Conservation (phyloP, 2,797 vertebrate genomes). For the Mormyrops boulengeri region DNA sequence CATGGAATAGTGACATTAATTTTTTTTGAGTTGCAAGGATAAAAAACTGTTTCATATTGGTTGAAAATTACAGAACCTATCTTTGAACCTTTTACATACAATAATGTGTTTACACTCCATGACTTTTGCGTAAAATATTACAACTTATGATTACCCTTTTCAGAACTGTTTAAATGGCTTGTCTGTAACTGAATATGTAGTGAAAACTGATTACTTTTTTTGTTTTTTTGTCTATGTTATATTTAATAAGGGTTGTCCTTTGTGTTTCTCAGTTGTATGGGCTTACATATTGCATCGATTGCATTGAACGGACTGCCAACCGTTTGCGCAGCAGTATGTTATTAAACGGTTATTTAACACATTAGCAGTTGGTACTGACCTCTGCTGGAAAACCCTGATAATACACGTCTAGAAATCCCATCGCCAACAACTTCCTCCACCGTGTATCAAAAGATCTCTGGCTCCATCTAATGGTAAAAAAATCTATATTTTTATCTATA, state of each 20-base stretch:
- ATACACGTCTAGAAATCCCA: background rate
- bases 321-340: background rate
- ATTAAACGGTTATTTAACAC: background rate
- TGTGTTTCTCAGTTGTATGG: background rate
- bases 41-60: background rate
- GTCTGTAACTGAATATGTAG: background rate
- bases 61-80: background rate
- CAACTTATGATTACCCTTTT: background rate
- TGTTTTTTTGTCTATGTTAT: background rate
- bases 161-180: background rate
- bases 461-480: background rate
- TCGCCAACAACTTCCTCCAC: background rate
- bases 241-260: background rate
- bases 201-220: background rate
- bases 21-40: background rate
- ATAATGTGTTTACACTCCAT: background rate
- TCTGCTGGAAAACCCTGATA: background rate
- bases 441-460: background rate
- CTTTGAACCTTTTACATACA: background rate
- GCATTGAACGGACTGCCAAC: background rate
- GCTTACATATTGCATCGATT: background rate
- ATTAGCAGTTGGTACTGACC: background rate
- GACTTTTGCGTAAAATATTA: background rate
- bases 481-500: background rate
- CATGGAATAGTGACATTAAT: background rate